Percentiles rank a stretch among this genome's conserved stretches.
Conservation (phyloP, 2,888 invertebrate species). For the Theretra japonica region DNA sequence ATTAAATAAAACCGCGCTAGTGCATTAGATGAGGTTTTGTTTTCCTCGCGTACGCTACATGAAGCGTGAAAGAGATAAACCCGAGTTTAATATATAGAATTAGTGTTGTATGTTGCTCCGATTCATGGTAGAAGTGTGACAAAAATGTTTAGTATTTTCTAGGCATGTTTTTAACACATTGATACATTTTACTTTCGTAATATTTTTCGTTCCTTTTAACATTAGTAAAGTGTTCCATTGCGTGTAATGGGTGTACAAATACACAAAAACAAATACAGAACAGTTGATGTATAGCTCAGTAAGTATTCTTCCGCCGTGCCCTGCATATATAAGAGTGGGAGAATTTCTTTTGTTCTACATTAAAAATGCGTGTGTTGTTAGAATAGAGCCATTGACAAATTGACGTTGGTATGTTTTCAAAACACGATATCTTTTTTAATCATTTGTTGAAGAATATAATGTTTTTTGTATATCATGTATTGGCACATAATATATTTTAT, state of each 20-base stretch:
- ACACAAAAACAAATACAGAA: constrained; percentile 2
- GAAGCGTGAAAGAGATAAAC: not conserved
- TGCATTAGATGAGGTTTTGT: not conserved
- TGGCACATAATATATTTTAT: not conserved
- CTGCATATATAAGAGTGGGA: not conserved
- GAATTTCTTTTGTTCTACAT: constrained; percentile 3
- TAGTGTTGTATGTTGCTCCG: too few relatives aligned
- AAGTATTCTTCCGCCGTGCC: not conserved
- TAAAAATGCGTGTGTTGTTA: constrained; percentile 11
- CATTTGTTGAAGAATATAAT: too few relatives aligned
- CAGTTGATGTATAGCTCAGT: not conserved
- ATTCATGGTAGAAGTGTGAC: too few relatives aligned
- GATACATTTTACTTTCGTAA: too few relatives aligned
- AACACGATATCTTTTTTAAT: too few relatives aligned
- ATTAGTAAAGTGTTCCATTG: not conserved
- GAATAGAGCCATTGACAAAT: constrained; percentile 20
- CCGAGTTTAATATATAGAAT: too few relatives aligned
- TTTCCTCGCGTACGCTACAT: not conserved
- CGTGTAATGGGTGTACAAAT: not conserved
- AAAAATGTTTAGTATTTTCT: not conserved
- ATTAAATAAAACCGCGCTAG: not conserved
- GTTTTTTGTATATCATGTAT: too few relatives aligned
- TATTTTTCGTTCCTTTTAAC: not conserved
- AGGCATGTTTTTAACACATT: not conserved
- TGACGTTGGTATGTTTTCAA: not conserved